Base-by-base conservation (phyloP, 1,140 invertebrate genomes). In the Scylla paramamosain region DNA sequence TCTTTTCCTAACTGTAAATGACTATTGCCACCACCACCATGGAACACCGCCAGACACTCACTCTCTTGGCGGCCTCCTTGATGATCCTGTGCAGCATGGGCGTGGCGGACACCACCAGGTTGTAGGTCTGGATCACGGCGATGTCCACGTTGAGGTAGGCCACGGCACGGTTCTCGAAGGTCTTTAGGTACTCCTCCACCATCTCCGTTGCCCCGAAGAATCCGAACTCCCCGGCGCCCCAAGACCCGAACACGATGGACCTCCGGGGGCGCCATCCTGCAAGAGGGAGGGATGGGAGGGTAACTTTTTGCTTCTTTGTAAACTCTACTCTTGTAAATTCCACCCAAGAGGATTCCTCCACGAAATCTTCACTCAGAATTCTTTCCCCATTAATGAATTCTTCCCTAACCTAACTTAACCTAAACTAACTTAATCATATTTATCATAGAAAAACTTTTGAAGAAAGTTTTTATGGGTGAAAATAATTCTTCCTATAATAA, bases 171-270 rank as follows among this genome's bases (percentile, higher is more conserved):
- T 95, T 93, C 48, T 96, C 88, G 7, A 97, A 83, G 20, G 96
- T 48, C 59, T 92, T 67, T 8, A 96, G 52, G 89, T 96, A 93
- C 31, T 96, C 96, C 84, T 96, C 96, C 20, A 96, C 94, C 94
- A 94, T 95, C 83, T 96, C 96, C 25, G 91, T 96, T 16, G 96
- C 77, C 14, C 96, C 96, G 84, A 96, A 96, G 94, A 96, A 96
- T 28, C 96, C 96, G 89, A 95, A 96, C 93, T 96, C 96, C 4
- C 94, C 96, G 7, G 95, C 95, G n/a, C 96, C 96, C 96, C 96
- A 96, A 52, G 95, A 96, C 84, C 96, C 97, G 95, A 97, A 97
- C 46, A 97, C 96, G 31, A 97, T 96, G 0, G 97, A 97, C 48
- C 97, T 91, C 28, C 96, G 96, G 31, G 97, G 97, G 91, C 96